Evolutionary conservation across 2,888 invertebrate genomes (phyloP).

Genomic region (Mythimna loreyi): DNA sequence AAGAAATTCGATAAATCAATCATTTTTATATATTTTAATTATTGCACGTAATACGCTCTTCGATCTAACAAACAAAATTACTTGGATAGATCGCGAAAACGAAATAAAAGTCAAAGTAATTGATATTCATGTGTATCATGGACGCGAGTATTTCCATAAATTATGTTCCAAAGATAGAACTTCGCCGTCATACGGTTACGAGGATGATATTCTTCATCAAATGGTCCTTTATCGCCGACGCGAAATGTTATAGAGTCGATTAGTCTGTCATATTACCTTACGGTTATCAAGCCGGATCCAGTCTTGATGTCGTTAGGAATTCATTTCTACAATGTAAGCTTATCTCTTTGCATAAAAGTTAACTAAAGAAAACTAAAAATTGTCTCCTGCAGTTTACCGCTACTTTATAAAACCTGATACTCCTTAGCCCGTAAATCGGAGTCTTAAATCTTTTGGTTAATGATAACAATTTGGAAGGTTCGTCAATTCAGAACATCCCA

Average conservation of each 20-base stretch:
- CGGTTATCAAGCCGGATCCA: slow-evolving; percentile 30
- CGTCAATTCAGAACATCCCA: slow-evolving; percentile 59
- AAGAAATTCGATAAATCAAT: slow-evolving; percentile 64
- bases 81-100: slow-evolving; percentile 59
- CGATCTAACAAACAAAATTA: slow-evolving; percentile 56
- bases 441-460: slow-evolving; percentile 43
- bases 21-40: slow-evolving; percentile 53
- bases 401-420: background rate
- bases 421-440: slow-evolving; percentile 10
- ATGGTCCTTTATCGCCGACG: slow-evolving; percentile 44
- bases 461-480: slow-evolving; percentile 55
- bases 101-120: slow-evolving; percentile 64
- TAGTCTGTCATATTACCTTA: slow-evolving; percentile 44
- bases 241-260: slow-evolving; percentile 38
- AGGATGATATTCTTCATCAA: slow-evolving; percentile 47
- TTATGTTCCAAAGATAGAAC: slow-evolving; percentile 60
- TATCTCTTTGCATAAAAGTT: background rate
- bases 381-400: background rate
- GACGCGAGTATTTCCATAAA: slow-evolving; percentile 66
- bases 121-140: slow-evolving; percentile 63
- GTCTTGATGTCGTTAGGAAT: slow-evolving; percentile 11
- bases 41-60: slow-evolving; percentile 29
- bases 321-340: slow-evolving; percentile 19
- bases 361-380: background rate
- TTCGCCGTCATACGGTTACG: slow-evolving; percentile 60